Percentiles rank a stretch among this genome's conserved stretches.
phyloP scores from a whole-genome alignment of 2,888 invertebrate species.

The Eudiplozoon nipponicum region DNA sequence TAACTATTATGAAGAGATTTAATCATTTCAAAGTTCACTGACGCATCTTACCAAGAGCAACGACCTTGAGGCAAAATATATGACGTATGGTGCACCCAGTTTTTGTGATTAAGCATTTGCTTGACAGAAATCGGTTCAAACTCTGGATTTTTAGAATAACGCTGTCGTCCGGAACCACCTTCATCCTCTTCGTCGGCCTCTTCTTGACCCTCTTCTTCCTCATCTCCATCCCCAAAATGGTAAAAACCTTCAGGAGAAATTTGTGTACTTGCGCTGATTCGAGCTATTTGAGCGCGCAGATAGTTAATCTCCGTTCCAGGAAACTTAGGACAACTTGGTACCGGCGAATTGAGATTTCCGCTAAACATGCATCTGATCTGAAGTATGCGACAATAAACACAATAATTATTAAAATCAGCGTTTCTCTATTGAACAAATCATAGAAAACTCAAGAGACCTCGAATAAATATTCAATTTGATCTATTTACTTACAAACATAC shows the following conservation, averaged over 20 bases:
- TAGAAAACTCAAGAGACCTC: too few species aligned
- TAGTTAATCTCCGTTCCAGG: constrained; percentile 44
- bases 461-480: too few species aligned
- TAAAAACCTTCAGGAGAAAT: constrained; percentile 23
- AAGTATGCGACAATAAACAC: too few species aligned
- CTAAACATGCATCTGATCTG: constrained; percentile 21
- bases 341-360: constrained; percentile 39
- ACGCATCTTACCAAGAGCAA: too few species aligned
- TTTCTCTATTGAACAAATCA: too few species aligned
- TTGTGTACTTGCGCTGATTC: constrained; percentile 31
- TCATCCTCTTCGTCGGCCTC: constrained; percentile 13
- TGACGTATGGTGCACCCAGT: constrained; percentile 46
- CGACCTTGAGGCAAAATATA: constrained; percentile 34
- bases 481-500: too few species aligned
- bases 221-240: constrained; percentile 32
- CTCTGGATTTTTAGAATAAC: constrained; percentile 31
- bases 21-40: too few species aligned
- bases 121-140: constrained; percentile 37
- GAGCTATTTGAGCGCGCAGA: constrained; percentile 43
- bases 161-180: constrained; percentile 12
- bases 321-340: constrained; percentile 40
- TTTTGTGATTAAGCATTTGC: constrained; percentile 36
- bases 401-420: too few species aligned
- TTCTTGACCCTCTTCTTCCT: constrained; percentile 21
- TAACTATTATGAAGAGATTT: too few species aligned